A percentile compares a stretch with the other conserved stretches of the same genome.
These are phyloP conservation scores for Parnassius glacialis DNA, from an alignment of 2,888 invertebrate genomes.

Conservation along the genomic window DNA sequence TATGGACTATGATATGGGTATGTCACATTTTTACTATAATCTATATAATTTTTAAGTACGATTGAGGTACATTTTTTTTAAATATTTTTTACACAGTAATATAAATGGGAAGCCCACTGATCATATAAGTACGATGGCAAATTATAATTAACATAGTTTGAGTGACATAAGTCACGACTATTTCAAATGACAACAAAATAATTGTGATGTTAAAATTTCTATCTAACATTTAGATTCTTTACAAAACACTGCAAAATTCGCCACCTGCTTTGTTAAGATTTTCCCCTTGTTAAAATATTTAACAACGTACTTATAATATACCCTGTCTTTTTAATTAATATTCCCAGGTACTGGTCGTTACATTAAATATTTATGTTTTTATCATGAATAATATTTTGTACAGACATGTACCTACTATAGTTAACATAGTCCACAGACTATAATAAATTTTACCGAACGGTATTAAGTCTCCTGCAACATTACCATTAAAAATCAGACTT, in stretches of 20 bases:
- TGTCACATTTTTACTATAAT: no score
- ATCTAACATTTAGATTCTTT: not conserved
- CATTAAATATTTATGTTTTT: not conserved
- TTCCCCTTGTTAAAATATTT: not conserved
- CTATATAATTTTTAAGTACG: no score
- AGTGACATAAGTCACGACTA: not conserved
- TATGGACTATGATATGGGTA: no score
- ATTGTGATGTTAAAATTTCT: not conserved
- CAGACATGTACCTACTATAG: not conserved
- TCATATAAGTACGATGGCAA: slow-evolving; percentile 25
- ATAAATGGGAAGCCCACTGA: slow-evolving; percentile 17
- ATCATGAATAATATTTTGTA: slow-evolving; percentile 1
- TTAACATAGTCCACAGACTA: slow-evolving; percentile 8
- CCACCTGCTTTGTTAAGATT: not conserved
- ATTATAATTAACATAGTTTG: slow-evolving; percentile 2
- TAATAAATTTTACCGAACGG: not conserved
- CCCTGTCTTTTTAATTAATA: slow-evolving; percentile 9
- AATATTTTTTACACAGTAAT: slow-evolving; percentile 7
- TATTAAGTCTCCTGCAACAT: slow-evolving; percentile 16
- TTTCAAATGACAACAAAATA: not conserved
- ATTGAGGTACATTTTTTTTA: slow-evolving; percentile 9
- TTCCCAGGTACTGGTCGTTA: slow-evolving; percentile 11
- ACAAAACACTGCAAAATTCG: not conserved
- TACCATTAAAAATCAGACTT: slow-evolving; percentile 46
- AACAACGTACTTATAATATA: slow-evolving; percentile 3